Evolutionary conservation across 1,140 invertebrate genomes (phyloP).

Genomic region (Leptopilina boulardi): DNA sequence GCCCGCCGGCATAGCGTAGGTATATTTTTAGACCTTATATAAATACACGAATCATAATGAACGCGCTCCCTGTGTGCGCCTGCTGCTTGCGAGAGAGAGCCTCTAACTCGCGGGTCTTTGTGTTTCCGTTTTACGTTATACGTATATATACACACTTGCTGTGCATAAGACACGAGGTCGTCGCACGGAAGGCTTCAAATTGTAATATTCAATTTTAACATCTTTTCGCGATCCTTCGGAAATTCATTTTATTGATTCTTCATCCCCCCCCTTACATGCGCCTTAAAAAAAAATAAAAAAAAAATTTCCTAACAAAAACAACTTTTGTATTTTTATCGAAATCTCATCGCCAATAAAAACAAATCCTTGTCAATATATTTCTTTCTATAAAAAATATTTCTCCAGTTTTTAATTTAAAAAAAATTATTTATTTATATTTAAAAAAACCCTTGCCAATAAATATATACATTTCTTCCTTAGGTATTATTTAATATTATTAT

Average conservation of each 20-base stretch:
- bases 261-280: background rate
- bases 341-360: too few species aligned
- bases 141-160: conserved; percentile 43
- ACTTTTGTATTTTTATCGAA: too few species aligned
- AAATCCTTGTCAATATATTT: too few species aligned
- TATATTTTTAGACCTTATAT: conserved; percentile 77
- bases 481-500: too few species aligned
- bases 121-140: conserved; percentile 54
- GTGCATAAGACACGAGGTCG: conserved; percentile 48
- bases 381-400: too few species aligned
- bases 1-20: conserved; percentile 71
- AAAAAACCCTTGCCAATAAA: too few species aligned
- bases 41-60: conserved; percentile 77
- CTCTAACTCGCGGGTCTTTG: conserved; percentile 54
- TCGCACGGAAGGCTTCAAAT: conserved; percentile 53
- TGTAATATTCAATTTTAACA: conserved; percentile 6
- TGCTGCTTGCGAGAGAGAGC: conserved; percentile 37
- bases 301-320: too few species aligned
- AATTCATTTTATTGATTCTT: background rate
- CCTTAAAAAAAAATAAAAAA: background rate
- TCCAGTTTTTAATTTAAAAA: too few species aligned
- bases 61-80: conserved; percentile 60
- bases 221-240: background rate
- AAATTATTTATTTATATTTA: too few species aligned
- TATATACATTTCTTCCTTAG: too few species aligned